Evolutionary conservation across 2,888 invertebrate genomes (phyloP).

Genomic region (Drosophila conformis): DNA sequence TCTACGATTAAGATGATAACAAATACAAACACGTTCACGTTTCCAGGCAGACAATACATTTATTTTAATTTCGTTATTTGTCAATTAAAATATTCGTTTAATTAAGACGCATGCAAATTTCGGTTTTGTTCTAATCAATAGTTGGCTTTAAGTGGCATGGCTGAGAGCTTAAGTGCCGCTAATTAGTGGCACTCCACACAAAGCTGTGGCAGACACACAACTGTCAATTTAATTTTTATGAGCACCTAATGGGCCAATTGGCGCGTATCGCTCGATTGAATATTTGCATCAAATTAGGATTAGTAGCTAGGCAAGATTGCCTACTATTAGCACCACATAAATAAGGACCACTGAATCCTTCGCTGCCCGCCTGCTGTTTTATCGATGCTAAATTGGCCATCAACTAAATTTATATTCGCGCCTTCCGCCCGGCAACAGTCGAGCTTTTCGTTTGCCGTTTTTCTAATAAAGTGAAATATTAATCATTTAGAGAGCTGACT

Average conservation of each 20-base stretch:
- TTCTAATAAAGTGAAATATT: slow-evolving; percentile 45
- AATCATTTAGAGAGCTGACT: slow-evolving; percentile 41
- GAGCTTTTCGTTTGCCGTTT: background rate
- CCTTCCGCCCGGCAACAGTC: slow-evolving; percentile 23
- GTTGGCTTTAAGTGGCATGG: slow-evolving; percentile 21
- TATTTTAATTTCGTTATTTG: background rate
- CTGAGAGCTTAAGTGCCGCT: slow-evolving; percentile 26
- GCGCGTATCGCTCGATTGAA: slow-evolving; percentile 63
- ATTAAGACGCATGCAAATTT: background rate
- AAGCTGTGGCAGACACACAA: slow-evolving; percentile 16
- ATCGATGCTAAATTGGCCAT: slow-evolving; percentile 19
- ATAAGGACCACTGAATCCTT: slow-evolving; percentile 48
- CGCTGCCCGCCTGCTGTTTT: slow-evolving; percentile 21
- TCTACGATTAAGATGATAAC: background rate
- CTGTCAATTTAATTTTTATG: slow-evolving; percentile 76
- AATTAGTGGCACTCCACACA: slow-evolving; percentile 28
- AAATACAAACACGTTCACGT: background rate
- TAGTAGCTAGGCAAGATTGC: slow-evolving; percentile 45
- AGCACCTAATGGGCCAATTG: slow-evolving; percentile 62
- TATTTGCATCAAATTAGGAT: slow-evolving; percentile 72
- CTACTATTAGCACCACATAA: slow-evolving; percentile 62
- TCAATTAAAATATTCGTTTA: background rate
- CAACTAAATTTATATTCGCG: slow-evolving; percentile 30
- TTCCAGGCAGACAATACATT: slow-evolving; percentile 16
- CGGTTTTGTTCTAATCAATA: slow-evolving; percentile 9